Evolutionary conservation across 2,888 invertebrate species (phyloP).

Genomic region (Ditula angustiorana): DNA sequence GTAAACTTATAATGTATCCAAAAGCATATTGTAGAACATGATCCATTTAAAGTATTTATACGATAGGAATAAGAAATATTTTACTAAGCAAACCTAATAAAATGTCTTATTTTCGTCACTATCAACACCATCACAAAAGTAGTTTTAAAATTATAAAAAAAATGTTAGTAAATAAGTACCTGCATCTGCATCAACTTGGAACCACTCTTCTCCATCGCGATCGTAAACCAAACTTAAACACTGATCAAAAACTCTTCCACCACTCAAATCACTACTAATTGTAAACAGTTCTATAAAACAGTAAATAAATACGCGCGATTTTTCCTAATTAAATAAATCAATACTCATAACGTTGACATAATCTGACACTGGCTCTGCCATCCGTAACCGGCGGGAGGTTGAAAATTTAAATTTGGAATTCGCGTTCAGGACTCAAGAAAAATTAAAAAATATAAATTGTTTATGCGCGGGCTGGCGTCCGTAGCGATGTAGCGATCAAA

Average conservation of each 20-base stretch:
- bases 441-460: slow-evolving; percentile 20
- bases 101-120: too few relatives aligned
- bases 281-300: slow-evolving; percentile 43
- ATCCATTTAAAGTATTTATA: too few relatives aligned
- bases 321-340: slow-evolving; percentile 54
- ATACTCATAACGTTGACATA: slow-evolving; percentile 63
- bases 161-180: slow-evolving; percentile 56
- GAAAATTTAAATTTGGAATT: slow-evolving; percentile 40
- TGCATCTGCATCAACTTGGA: slow-evolving; percentile 80
- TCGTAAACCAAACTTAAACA: slow-evolving; percentile 45
- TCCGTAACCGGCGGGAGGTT: slow-evolving; percentile 49
- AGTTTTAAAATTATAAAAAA: not conserved
- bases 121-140: not conserved
- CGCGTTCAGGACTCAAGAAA: slow-evolving; percentile 41
- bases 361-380: slow-evolving; percentile 64
- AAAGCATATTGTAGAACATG: too few relatives aligned
- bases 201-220: slow-evolving; percentile 74
- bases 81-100: too few relatives aligned
- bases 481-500: slow-evolving; percentile 77
- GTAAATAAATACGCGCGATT: slow-evolving; percentile 63
- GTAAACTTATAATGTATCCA: too few relatives aligned
- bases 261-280: slow-evolving; percentile 56
- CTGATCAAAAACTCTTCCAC: slow-evolving; percentile 41
- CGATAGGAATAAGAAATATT: too few relatives aligned
- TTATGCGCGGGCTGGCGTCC: slow-evolving; percentile 21